Evolutionary conservation across 2,797 vertebrate species (phyloP).

Genomic region (Sparidentex hasta): DNA sequence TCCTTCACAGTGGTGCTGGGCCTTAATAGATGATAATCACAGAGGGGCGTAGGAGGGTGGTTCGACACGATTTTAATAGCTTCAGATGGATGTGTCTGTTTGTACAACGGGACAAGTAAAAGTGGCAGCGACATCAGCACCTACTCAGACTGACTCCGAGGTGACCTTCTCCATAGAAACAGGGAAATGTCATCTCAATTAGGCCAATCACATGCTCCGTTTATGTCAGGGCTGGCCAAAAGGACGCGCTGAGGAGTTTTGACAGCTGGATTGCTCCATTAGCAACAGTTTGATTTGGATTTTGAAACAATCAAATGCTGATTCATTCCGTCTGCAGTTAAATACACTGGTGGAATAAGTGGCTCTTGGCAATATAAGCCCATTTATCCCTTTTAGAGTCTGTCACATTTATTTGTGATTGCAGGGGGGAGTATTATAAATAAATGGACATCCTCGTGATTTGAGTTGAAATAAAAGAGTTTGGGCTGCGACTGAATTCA

Average conservation of each 20-base stretch:
- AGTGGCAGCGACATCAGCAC: constrained; percentile 56
- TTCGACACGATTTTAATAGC: constrained; percentile 71
- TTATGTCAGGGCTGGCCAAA: constrained; percentile 67
- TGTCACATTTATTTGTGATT: constrained; percentile 41
- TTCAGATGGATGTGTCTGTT: constrained; percentile 66
- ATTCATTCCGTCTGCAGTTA: constrained; percentile 35
- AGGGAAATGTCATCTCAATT: constrained; percentile 83
- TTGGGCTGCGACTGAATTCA: constrained; percentile 19
- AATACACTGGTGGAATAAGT: constrained; percentile 41
- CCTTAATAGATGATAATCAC: constrained; percentile 79
- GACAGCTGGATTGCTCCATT: constrained; percentile 82
- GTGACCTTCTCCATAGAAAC: constrained; percentile 79
- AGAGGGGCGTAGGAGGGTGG: constrained; percentile 57
- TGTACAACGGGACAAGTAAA: constrained; percentile 51
- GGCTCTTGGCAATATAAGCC: constrained; percentile 2
- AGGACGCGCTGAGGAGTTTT: constrained; percentile 67
- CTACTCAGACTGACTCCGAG: constrained; percentile 62
- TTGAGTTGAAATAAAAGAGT: constrained; percentile 15
- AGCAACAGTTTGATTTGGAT: constrained; percentile 73
- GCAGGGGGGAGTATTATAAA: constrained; percentile 17
- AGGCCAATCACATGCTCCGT: constrained; percentile 74
- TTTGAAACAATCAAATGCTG: constrained; percentile 49
- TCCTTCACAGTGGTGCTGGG: constrained; percentile 50
- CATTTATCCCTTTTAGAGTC: constrained; percentile 32
- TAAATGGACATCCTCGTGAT: constrained; percentile 25